Base-by-base conservation (phyloP, 2,113 vertebrate genomes). In the Dunckerocampus dactyliophorus region DNA sequence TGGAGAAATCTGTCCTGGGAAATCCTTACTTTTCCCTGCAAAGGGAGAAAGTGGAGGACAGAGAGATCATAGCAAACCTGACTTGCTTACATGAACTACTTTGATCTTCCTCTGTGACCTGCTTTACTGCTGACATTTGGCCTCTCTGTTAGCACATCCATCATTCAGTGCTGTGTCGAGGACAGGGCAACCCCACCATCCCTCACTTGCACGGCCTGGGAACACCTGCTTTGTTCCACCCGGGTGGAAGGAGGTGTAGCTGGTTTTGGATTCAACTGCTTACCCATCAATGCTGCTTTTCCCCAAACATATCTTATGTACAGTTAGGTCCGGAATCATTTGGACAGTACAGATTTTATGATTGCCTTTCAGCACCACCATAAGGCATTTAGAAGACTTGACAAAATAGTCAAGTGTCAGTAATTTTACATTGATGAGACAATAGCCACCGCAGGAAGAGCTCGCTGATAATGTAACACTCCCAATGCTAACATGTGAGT, bases 121-220 rank as follows among this genome's bases (percentile, higher is more conserved):
- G 66, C 42, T 84, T 80, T 71, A 45, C 70, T 8, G 6, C 12
- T 68, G 76, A 81, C 71, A 78, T 66, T 62, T 74, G 65, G 55
- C 49, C 71, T 63, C 43, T 53, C 31, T 48, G 65, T 70, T 77
- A 63, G 66, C 82, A 58, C 81, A 83, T 83, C 86, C 66, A 83
- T 86, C 81, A 81, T 75, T 65, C 66, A 55, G 59, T 47, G 39
- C 19, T 17, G 12, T 77, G 76, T 82, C 28, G 71, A 81, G 81
- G 82, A 81, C 77, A 34, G 61, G 67, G 61, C 71, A 69, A 47
- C 74, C 65, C 58, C 10, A 61, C 63, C 54, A 72, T 49, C 59
- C 52, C 75, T 49, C 69, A 45, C 59, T 31, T 48, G 62, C 52
- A 63, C 52, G 50, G 51, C 59, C 50, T 21, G 2, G 48, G 49